These are phyloP conservation scores for Sepiola atlantica DNA, from an alignment of 2,888 invertebrate species.

Conservation along the genomic window DNA sequence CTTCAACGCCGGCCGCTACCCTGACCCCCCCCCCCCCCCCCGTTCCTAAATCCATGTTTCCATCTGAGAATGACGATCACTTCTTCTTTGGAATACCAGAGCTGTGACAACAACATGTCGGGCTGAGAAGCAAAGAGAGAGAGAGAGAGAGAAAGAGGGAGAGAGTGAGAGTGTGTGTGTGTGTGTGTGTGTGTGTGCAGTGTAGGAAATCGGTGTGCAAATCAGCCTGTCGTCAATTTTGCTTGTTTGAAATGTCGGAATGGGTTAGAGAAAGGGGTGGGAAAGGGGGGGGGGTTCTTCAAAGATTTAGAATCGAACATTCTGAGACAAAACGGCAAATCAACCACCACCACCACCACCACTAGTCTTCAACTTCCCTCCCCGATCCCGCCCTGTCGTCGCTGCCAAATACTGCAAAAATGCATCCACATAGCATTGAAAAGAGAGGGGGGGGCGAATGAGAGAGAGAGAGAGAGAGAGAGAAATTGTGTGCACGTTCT, in stretches of 20 bases:
- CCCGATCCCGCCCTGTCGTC: not conserved
- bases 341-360: no score
- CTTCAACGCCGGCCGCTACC: not conserved
- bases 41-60: not conserved
- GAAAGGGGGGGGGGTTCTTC: not conserved
- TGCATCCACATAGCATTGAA: not conserved
- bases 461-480: not conserved
- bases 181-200: not conserved
- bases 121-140: no score
- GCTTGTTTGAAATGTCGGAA: not conserved
- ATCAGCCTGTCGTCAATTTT: slow-evolving; percentile 20
- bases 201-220: not conserved
- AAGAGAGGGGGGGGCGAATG: no score
- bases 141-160: no score
- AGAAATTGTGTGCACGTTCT: not conserved
- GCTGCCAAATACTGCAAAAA: not conserved
- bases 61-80: not conserved
- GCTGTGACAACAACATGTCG: not conserved
- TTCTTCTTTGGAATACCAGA: not conserved
- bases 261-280: not conserved
- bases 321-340: not conserved
- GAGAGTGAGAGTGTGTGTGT: no score
- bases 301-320: not conserved
- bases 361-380: no score
- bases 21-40: not conserved